These are phyloP conservation scores for Lepisosteus osseus DNA, from an alignment of 2,113 vertebrate genomes.

Conservation along the genomic window DNA sequence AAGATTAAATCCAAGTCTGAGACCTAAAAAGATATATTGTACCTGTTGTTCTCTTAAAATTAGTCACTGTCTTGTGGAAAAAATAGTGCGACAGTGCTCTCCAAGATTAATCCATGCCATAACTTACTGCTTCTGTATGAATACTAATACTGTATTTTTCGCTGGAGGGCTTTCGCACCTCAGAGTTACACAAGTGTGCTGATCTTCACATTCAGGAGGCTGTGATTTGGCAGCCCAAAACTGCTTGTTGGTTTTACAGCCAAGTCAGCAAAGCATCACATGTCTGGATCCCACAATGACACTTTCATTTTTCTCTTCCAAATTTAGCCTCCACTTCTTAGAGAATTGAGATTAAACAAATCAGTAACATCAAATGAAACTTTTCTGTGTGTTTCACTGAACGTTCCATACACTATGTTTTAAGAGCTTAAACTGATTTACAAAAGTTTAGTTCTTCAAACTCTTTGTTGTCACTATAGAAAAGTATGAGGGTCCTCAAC, in stretches of 20 bases:
- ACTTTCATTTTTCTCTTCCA: too few species aligned
- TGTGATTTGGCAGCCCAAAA: neutral
- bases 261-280: neutral
- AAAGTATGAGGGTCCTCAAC: too few species aligned
- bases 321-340: too few species aligned
- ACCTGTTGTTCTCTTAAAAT: slow-evolving; percentile 2
- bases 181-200: neutral
- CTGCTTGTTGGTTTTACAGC: neutral
- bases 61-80: neutral
- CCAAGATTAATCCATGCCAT: slow-evolving; percentile 10
- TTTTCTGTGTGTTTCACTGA: too few species aligned
- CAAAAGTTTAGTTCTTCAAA: too few species aligned
- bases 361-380: too few species aligned
- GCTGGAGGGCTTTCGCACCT: neutral
- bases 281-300: neutral
- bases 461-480: too few species aligned
- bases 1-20: neutral
- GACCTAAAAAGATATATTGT: neutral
- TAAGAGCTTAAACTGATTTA: too few species aligned
- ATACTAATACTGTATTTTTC: neutral
- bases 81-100: neutral
- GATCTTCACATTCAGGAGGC: neutral
- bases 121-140: neutral
- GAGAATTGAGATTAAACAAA: too few species aligned
- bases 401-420: too few species aligned